Base-by-base conservation (phyloP, 2,113 vertebrate genomes). In the Scomber colias region DNA sequence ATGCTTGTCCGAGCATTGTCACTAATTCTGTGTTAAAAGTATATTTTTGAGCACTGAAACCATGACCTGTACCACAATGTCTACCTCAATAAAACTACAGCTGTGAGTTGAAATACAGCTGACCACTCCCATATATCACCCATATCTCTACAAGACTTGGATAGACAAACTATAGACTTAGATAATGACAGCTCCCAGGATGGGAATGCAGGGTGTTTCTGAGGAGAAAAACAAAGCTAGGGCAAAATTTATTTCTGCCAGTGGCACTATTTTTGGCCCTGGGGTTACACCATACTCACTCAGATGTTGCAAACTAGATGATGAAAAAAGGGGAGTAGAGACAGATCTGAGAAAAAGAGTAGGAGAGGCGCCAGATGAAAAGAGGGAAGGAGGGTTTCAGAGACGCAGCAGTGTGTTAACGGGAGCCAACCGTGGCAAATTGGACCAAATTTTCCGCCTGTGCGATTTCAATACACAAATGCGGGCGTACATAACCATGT, bases 401-500 rank as follows among this genome's bases (percentile, higher is more conserved):
- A 82, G 79, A 84, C 83, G 64, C 78, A 73, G 73, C 79, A 35
- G 63, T 54, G 77, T 83, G 81, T 81, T 78, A 89, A 85, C 85
- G 44, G 71, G 81, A 91, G 75, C 80, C 71, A 81, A 85, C 85
- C 90, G 55, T 81, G 78, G 83, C 73, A 87, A 89, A 89, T 89
- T 89, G 78, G 76, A 92, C 89, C 69, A 79, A 77, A 89, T 93
- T 92, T 90, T 90, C 87, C 73, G 81, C 85, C 88, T 90, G 86
- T 90, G 85, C 81, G 90, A 88, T 90, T 93, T 92, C 88, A 91
- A 92, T 87, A 84, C 89, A 91, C 90, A 91, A 92, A 92, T 68
- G 72, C 90, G 61, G 69, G 84, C 89, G 64, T 88, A 84, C 82
- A 91, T 91, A 92, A 89, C 89, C 85, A 68, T 61, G 80, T 71